Base-by-base conservation (phyloP, 92 coral and sea anemone genomes). In the Parazoanthus darwini region DNA sequence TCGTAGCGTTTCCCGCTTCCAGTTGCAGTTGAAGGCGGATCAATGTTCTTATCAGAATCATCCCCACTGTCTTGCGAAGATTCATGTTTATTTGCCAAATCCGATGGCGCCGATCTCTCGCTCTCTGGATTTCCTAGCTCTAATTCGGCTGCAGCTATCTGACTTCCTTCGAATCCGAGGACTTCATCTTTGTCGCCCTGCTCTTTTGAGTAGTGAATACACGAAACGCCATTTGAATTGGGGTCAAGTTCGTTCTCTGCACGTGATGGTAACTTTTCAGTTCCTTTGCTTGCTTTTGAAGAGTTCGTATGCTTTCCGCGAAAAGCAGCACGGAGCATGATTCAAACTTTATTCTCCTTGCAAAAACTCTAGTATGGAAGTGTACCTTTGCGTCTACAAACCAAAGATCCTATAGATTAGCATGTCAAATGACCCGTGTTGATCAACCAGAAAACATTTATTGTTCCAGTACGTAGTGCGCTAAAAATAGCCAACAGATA, bases 241-340 rank as follows among this genome's bases (percentile, higher is more conserved):
- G 68, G 46, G 87, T 84, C 87, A 84, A 71, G 1, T 72, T 50
- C 78, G 5, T 39, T 42, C 80, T 74, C 79, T 18, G 8, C 46
- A 76, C 29, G 29, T 8, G 80, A 76, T 39, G 51, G 22, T 70
- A 23, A 56, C 20, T 39, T 82, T 14, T 56, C 85, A 6, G 18
- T 39, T 9, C 86, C 91, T 23, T 88, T 85, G 26, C 77, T 85
- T 35, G 73, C 79, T 35, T 43, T 82, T 6, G 89, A 29, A 58
- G 87, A 88, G 11, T 65, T 76, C 15, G 91, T 6, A 35, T 89
- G 92, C 89, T 82, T 93, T 54, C 90, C 90, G 42, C 95, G 95
- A 77, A 93, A 93, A 36, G 93, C 91, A 16, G 95, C 87, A 6
- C 95, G 89, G 36, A 93, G 91, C 95, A 93, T 93, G 39, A 14